Evolutionary conservation across 2,888 invertebrate species (phyloP).

Genomic region (Tineola bisselliella): DNA sequence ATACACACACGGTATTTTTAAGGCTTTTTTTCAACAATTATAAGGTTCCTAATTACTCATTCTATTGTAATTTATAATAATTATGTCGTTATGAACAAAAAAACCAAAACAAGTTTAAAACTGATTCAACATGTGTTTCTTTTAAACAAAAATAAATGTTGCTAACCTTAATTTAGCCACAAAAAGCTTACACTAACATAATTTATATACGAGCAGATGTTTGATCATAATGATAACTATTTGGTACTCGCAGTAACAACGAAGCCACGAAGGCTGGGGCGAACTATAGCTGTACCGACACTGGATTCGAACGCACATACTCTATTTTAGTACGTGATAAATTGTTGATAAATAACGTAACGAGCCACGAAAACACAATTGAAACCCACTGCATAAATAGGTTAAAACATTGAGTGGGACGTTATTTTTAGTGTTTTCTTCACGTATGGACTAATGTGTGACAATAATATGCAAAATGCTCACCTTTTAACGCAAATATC

Average conservation of each 20-base stretch:
- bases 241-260: not conserved
- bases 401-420: not conserved
- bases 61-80: too few relatives aligned
- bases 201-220: not conserved
- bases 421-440: not conserved
- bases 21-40: too few relatives aligned
- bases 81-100: too few relatives aligned
- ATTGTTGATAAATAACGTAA: slow-evolving; percentile 2
- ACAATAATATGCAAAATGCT: slow-evolving; percentile 22
- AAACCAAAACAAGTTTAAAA: too few relatives aligned
- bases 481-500: slow-evolving; percentile 54
- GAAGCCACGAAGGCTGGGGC: not conserved
- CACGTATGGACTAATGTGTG: not conserved
- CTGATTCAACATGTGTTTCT: too few relatives aligned
- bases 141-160: too few relatives aligned
- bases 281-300: too few relatives aligned
- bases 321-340: not conserved
- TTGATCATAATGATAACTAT: not conserved
- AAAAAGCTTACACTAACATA: not conserved
- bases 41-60: too few relatives aligned
- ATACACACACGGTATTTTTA: too few relatives aligned
- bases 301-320: too few relatives aligned
- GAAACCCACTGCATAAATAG: not conserved
- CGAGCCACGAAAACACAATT: not conserved
- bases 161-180: too few relatives aligned